Evolutionary conservation across 2,797 vertebrate species (phyloP).

Genomic region (Chaunax sp.): DNA sequence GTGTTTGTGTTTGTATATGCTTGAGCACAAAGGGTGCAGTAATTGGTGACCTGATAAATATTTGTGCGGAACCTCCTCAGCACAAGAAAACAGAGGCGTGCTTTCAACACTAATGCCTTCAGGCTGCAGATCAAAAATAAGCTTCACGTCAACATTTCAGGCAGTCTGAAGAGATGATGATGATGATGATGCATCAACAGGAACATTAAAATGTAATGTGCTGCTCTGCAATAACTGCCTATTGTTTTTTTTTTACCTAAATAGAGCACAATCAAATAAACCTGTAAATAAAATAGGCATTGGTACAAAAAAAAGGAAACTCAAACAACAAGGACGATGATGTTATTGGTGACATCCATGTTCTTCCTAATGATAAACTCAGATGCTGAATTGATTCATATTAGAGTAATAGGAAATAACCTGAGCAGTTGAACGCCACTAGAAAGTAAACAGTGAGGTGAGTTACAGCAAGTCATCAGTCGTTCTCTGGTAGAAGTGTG

Average conservation of each 20-base stretch:
- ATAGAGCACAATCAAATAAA: neutral
- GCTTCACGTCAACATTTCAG: slow-evolving; percentile 49
- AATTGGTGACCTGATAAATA: slow-evolving; percentile 77
- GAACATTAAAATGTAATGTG: slow-evolving; percentile 33
- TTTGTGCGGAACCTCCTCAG: slow-evolving; percentile 67
- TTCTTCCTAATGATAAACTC: slow-evolving; percentile 46
- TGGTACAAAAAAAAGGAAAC: neutral
- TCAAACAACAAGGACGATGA: too few relatives aligned
- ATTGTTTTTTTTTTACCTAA: slow-evolving; percentile 21
- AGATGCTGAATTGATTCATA: slow-evolving; percentile 56
- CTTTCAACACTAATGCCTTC: slow-evolving; percentile 64
- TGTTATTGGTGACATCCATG: slow-evolving; percentile 53
- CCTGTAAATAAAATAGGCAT: too few relatives aligned
- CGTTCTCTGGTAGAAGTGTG: slow-evolving; percentile 15
- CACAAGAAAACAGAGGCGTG: slow-evolving; percentile 54
- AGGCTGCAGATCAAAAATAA: slow-evolving; percentile 63
- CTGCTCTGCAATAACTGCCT: slow-evolving; percentile 18
- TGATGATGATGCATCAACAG: slow-evolving; percentile 37
- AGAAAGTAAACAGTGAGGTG: slow-evolving; percentile 51
- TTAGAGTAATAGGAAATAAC: slow-evolving; percentile 56
- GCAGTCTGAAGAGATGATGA: slow-evolving; percentile 15
- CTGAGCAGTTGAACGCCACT: slow-evolving; percentile 35
- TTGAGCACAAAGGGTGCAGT: slow-evolving; percentile 44
- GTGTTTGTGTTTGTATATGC: slow-evolving; percentile 36
- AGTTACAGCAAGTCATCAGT: slow-evolving; percentile 52